phyloP scores from a whole-genome alignment of 1,140 invertebrate species.

The Procambarus virginalis region DNA sequence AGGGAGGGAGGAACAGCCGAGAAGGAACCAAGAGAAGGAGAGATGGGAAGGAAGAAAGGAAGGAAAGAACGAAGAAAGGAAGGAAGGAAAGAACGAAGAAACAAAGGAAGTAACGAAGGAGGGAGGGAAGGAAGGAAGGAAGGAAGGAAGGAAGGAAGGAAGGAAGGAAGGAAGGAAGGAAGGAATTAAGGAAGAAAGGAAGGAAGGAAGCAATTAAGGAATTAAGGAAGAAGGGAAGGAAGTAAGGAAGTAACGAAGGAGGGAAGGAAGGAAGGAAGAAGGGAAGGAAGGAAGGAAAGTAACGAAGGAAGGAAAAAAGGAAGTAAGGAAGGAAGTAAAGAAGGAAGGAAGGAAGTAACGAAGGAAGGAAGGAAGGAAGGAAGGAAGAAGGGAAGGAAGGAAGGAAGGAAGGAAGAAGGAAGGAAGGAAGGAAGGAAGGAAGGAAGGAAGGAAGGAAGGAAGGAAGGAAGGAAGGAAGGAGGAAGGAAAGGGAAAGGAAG shows the following conservation, averaged over 20 bases:
- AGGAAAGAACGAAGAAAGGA: no score
- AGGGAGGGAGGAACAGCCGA: background rate
- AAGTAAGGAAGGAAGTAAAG: background rate
- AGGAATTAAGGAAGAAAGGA: background rate
- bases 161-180: background rate
- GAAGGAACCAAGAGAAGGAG: no score
- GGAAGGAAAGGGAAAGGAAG: background rate
- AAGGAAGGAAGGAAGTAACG: background rate
- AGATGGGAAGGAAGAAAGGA: background rate
- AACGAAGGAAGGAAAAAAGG: constrained; percentile 1
- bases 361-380: no score
- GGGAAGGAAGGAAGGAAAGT: background rate
- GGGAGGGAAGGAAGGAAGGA: background rate
- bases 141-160: background rate
- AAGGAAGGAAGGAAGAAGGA: background rate
- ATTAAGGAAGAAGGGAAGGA: no score
- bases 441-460: background rate
- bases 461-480: background rate
- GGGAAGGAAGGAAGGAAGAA: no score
- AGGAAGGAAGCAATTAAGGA: background rate
- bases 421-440: background rate
- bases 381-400: background rate
- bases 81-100: background rate
- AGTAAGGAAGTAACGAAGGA: background rate
- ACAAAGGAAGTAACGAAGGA: background rate